Percentiles rank a stretch among this genome's conserved stretches.
These are phyloP conservation scores for Atherinomorus stipes DNA, from an alignment of 2,113 vertebrate species.

Conservation along the genomic window DNA sequence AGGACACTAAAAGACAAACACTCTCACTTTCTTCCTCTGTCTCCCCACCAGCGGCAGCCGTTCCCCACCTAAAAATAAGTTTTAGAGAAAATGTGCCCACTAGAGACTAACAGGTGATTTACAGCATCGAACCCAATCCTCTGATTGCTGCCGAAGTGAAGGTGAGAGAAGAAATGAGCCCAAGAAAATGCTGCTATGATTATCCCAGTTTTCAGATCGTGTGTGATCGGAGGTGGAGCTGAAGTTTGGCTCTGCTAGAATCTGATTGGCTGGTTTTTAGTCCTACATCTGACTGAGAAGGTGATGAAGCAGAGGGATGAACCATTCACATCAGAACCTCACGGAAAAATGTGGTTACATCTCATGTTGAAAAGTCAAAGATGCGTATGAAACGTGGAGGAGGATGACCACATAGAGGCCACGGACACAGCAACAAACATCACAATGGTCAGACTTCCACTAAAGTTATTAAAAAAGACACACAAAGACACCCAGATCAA, in stretches of 20 bases:
- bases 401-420: too few relatives aligned
- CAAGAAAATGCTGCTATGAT: not conserved
- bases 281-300: not conserved
- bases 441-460: too few relatives aligned
- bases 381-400: too few relatives aligned
- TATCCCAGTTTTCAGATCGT: not conserved
- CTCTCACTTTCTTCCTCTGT: slow-evolving; percentile 24
- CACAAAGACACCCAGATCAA: not conserved
- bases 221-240: not conserved
- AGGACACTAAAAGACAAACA: slow-evolving; percentile 59
- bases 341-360: too few relatives aligned
- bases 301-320: too few relatives aligned
- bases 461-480: not conserved
- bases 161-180: not conserved
- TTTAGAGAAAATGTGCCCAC: slow-evolving; percentile 7
- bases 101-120: not conserved
- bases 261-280: not conserved
- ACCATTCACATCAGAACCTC: too few relatives aligned
- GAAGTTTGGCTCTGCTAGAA: not conserved
- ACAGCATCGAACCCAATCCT: not conserved
- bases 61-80: not conserved
- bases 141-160: not conserved
- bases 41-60: not conserved
- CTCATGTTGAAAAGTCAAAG: too few relatives aligned
- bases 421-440: too few relatives aligned